A percentile compares a stretch with the other conserved stretches of the same genome.
Evolutionary conservation across 2,888 invertebrate genomes (phyloP).

Genomic region (Caenorhabditis zanzibari): DNA sequence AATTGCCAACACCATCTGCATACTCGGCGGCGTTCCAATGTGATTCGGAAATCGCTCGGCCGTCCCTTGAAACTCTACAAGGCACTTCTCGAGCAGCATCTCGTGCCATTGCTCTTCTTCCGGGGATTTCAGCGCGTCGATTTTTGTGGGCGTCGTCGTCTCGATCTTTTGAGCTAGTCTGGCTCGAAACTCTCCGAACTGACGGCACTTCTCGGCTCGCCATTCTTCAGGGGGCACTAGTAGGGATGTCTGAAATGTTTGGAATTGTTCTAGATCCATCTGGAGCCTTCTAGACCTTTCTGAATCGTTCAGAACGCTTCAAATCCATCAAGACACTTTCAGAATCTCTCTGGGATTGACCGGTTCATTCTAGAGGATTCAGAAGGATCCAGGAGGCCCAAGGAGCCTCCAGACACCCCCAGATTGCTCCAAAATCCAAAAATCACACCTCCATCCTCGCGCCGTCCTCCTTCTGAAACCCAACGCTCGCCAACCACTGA

Average conservation of each 20-base stretch:
- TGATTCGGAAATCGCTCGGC: slow-evolving; percentile 66
- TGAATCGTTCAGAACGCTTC: not conserved
- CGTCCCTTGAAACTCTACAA: slow-evolving; percentile 51
- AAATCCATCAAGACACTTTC: not conserved
- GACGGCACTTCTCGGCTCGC: slow-evolving; percentile 53
- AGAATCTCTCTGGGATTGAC: too few relatives aligned
- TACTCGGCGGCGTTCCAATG: slow-evolving; percentile 70
- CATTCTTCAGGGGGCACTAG: slow-evolving; percentile 57
- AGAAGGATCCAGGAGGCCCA: too few relatives aligned
- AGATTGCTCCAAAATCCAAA: too few relatives aligned
- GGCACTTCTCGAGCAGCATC: slow-evolving; percentile 66
- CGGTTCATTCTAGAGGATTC: too few relatives aligned
- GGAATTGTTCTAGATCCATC: not conserved
- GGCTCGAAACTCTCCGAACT: slow-evolving; percentile 57
- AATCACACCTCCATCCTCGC: slow-evolving; percentile 10
- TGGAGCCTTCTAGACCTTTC: too few relatives aligned
- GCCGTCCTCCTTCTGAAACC: slow-evolving; percentile 9
- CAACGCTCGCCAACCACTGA: slow-evolving; percentile 46
- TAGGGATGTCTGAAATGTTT: slow-evolving; percentile 9
- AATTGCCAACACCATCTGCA: slow-evolving; percentile 54
- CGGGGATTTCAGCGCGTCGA: slow-evolving; percentile 33
- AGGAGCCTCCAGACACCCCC: too few relatives aligned
- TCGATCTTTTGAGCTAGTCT: slow-evolving; percentile 8
- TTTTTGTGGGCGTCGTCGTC: slow-evolving; percentile 6
- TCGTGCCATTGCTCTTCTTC: slow-evolving; percentile 67